Evolutionary conservation across 2,888 invertebrate genomes (phyloP), one percentile per base, ranked within the genome.

Genomic region (Orthosia incerta): DNA sequence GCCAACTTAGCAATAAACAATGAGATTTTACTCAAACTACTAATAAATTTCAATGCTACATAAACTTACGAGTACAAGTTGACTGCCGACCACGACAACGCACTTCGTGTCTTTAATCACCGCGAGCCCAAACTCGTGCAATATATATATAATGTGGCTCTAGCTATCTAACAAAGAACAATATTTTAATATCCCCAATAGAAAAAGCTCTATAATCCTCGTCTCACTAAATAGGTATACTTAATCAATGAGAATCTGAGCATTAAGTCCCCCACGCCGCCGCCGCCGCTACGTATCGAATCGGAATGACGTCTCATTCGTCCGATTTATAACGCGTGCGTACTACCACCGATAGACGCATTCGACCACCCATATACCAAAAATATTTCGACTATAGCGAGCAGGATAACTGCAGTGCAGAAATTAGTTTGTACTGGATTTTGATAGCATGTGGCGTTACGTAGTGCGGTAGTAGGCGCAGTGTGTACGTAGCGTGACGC

Each of bases 291-390:
- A 91, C 95, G 95, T 94, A 92, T 92, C 95, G 94, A 96, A 96
- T 96, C 92, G 91, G 88, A 90, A 91, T 94, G 95, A 96, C 95
- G 94, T 95, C 95, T 96, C 95, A 95, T 95, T 95, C 94, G 89
- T 93, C 91, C 94, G 92, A 94, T 95, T 94, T 95, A 94, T 94
- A 92, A 89, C 91, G 86, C 87, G 85, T 89, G 87, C 92, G 90
- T 84, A 92, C 89, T 87, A 86, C 80, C 69, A 82, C 81, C 81
- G 86, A 82, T 87, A 79, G 85, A 80, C 82, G 79, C 76, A 67
- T 76, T 76, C 83, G 76, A 83, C 72, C 46, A 57, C 78, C 86
- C 91, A 89, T 89, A 93, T 87, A 39, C 66, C 78, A 88, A 51
- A 65, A 67, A 74, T 61, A 13, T 45, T 20, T 50, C 20, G 23